Conservation (phyloP, 2,888 invertebrate species). For the Stratiomys singularior region DNA sequence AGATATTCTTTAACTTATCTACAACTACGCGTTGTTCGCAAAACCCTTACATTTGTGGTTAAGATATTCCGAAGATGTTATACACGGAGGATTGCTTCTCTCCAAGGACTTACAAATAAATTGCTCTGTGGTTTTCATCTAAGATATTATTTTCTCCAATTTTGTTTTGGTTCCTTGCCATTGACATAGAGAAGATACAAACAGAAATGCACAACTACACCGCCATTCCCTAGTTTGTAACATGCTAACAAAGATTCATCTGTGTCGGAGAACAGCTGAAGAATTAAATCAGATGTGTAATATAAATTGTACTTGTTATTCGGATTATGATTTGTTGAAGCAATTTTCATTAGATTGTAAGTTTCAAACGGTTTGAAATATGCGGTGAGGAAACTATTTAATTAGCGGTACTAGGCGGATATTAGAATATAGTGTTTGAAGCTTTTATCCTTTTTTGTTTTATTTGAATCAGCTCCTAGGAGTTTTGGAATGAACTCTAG, state of each 20-base stretch:
- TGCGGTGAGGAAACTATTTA: too few relatives aligned
- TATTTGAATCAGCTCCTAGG: too few relatives aligned
- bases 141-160: conserved; percentile 1
- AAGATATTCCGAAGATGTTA: conserved; percentile 1
- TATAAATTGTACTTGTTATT: conserved; percentile 1
- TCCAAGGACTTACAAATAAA: conserved; percentile 34
- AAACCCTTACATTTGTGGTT: neutral
- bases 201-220: too few relatives aligned
- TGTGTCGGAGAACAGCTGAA: neutral
- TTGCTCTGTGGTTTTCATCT: conserved; percentile 32
- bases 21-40: neutral
- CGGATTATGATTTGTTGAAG: neutral
- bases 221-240: too few relatives aligned
- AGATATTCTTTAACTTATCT: neutral
- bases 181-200: conserved; percentile 16
- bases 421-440: too few relatives aligned
- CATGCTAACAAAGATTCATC: neutral
- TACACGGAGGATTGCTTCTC: neutral
- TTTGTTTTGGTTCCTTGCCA: conserved; percentile 8
- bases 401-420: too few relatives aligned
- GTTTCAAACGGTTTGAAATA: too few relatives aligned
- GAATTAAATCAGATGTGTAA: neutral
- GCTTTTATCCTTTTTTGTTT: too few relatives aligned
- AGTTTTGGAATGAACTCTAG: too few relatives aligned
- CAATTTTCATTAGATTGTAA: too few relatives aligned